Evolutionary conservation across 2,888 invertebrate genomes (phyloP).

Genomic region (Pseudoips prasinana): DNA sequence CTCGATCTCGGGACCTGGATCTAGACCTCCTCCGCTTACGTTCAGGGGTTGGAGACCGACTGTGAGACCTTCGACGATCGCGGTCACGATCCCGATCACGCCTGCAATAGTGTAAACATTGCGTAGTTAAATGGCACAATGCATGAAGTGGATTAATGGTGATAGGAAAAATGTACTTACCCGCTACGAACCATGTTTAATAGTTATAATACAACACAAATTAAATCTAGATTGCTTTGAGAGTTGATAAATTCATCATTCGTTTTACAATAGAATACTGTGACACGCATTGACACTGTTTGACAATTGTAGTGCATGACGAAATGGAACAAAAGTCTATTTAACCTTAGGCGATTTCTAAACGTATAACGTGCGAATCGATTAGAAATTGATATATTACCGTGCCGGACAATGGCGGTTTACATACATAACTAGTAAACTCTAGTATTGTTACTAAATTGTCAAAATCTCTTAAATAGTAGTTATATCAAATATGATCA

Average conservation of each 20-base stretch:
- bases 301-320: constrained; percentile 14
- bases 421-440: too few relatives aligned
- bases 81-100: constrained; percentile 71
- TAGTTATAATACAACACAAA: constrained; percentile 19
- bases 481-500: too few relatives aligned
- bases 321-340: too few relatives aligned
- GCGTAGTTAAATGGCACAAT: constrained; percentile 1
- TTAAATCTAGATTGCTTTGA: constrained; percentile 10
- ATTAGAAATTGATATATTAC: too few relatives aligned
- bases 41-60: constrained; percentile 82
- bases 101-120: constrained; percentile 35
- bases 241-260: constrained; percentile 6
- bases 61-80: constrained; percentile 82
- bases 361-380: too few relatives aligned
- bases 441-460: too few relatives aligned
- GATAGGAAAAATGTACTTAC: constrained; percentile 47
- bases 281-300: constrained; percentile 30
- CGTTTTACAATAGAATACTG: constrained; percentile 9
- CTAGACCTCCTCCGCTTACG: constrained; percentile 80
- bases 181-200: constrained; percentile 64
- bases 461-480: too few relatives aligned
- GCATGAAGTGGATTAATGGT: too few relatives aligned
- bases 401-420: too few relatives aligned
- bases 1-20: constrained; percentile 83
- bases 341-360: too few relatives aligned